phyloP scores from a whole-genome alignment of 2,113 vertebrate genomes.

The Phainopepla nitens region DNA sequence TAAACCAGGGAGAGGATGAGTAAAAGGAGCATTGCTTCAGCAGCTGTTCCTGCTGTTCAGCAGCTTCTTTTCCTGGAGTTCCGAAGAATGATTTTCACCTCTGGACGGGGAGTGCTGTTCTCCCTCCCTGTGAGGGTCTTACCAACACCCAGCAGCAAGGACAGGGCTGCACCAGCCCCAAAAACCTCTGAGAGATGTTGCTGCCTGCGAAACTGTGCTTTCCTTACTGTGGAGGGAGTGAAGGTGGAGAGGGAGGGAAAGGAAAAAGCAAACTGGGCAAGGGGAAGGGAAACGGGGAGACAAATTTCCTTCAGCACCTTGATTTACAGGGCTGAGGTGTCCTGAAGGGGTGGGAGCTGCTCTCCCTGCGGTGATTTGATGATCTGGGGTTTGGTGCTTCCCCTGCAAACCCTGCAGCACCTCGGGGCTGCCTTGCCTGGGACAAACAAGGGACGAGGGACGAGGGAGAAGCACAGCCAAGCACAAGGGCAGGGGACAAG shows the following conservation, averaged over 20 bases:
- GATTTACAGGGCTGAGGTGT: not conserved
- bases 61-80: not conserved
- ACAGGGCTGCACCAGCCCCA: not conserved
- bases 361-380: not conserved
- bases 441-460: too few species aligned
- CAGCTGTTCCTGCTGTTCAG: not conserved
- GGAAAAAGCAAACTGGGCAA: not conserved
- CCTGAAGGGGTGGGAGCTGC: accelerated
- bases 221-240: not conserved
- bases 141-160: not conserved
- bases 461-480: not conserved
- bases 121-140: accelerated
- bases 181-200: accelerated
- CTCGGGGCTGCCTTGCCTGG: not conserved
- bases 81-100: accelerated
- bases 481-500: not conserved
- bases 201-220: not conserved
- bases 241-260: not conserved
- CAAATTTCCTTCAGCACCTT: not conserved
- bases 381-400: not conserved
- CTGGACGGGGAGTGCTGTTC: accelerated
- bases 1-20: not conserved
- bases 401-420: not conserved
- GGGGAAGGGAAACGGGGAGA: accelerated
- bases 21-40: not conserved